Conservation (phyloP, 2,888 invertebrate genomes). For the Abscondita cerata region DNA sequence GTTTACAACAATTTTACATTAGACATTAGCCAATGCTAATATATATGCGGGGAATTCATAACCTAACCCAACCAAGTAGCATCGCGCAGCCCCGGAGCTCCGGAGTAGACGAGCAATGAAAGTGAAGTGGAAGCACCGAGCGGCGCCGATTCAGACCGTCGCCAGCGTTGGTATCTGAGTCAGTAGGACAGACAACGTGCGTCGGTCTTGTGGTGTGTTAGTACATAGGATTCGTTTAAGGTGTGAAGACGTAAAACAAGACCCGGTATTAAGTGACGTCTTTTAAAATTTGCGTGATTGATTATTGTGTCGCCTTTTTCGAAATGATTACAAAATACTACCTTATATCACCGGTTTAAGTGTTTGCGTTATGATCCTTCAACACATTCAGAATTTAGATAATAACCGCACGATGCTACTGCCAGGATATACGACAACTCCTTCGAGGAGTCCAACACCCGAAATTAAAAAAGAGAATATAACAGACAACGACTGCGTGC, state of each 20-base stretch:
- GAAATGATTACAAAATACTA: conserved; percentile 8
- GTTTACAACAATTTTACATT: conserved; percentile 51
- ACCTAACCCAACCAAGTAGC: conserved; percentile 51
- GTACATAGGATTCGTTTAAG: conserved; percentile 62
- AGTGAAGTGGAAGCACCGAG: conserved; percentile 52
- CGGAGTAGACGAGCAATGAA: conserved; percentile 45
- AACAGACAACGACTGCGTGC: conserved; percentile 62
- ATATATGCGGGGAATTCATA: conserved; percentile 47
- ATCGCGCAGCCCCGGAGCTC: conserved; percentile 43
- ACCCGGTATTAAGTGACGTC: conserved; percentile 16
- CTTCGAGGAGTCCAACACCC: conserved; percentile 42
- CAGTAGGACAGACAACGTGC: conserved; percentile 64
- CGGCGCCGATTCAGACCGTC: conserved; percentile 58
- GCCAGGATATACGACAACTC: conserved; percentile 36
- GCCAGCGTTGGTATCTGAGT: conserved; percentile 68
- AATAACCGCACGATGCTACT: conserved; percentile 40
- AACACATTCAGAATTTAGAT: conserved; percentile 49
- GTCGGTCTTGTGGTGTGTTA: conserved; percentile 49
- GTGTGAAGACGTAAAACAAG: conserved; percentile 32
- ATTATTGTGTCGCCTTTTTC: background rate
- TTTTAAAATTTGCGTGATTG: conserved; percentile 10
- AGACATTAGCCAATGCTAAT: conserved; percentile 44
- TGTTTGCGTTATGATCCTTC: conserved; percentile 45
- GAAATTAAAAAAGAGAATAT: conserved; percentile 38
- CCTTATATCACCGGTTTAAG: conserved; percentile 15